These are phyloP conservation scores for Psilopsiagon aurifrons DNA, from an alignment of 2,113 vertebrate genomes.

Conservation along the genomic window DNA sequence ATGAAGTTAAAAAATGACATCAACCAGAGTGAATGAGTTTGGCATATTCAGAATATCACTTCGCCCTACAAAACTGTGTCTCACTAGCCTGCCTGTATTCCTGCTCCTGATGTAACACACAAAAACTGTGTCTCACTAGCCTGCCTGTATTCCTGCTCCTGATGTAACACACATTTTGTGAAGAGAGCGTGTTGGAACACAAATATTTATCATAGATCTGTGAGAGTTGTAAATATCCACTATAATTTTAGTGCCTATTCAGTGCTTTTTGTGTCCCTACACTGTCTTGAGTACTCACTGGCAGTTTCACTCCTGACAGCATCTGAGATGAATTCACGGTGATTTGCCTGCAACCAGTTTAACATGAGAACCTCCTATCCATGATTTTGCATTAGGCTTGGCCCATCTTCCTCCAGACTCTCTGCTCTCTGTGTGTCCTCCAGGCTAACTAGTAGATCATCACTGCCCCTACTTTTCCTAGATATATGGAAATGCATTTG, in stretches of 20 bases:
- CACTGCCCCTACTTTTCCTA: neutral
- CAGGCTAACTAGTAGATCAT: neutral
- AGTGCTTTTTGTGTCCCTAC: neutral
- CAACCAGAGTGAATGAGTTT: neutral
- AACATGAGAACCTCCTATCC: neutral
- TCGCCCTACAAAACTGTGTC: neutral
- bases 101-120: neutral
- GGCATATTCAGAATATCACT: neutral
- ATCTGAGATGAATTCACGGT: neutral
- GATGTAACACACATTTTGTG: neutral
- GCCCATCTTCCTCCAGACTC: neutral
- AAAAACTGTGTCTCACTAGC: neutral
- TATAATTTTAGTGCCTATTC: neutral
- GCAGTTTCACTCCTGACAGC: neutral
- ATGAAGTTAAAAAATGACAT: neutral
- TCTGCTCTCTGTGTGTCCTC: neutral
- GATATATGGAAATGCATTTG: neutral
- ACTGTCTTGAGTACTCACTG: neutral
- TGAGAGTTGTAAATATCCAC: neutral
- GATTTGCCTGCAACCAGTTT: neutral
- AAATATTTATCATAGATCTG: neutral
- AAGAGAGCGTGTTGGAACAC: neutral
- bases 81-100: neutral
- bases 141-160: neutral
- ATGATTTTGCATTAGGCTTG: neutral